Evolutionary conservation across 2,888 invertebrate genomes (phyloP).

Genomic region (Calliphora vomitoria): DNA sequence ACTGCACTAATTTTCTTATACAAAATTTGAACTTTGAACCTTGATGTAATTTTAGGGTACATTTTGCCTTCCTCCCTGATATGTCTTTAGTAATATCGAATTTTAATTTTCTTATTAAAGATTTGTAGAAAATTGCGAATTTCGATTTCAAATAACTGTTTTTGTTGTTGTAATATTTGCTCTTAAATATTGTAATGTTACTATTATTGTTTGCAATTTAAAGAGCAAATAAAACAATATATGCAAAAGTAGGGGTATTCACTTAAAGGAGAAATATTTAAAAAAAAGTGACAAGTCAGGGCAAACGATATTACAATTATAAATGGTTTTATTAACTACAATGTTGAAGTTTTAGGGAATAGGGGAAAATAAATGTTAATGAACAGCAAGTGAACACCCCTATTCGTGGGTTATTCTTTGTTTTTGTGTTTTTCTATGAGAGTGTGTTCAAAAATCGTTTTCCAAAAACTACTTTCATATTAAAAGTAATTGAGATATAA

Average conservation of each 20-base stretch:
- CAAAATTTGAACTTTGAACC: too few species aligned
- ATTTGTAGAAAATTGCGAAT: slow-evolving; percentile 10
- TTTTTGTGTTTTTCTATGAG: slow-evolving; percentile 13
- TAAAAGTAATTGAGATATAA: slow-evolving; percentile 69
- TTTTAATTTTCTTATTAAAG: slow-evolving; percentile 15
- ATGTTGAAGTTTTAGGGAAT: too few species aligned
- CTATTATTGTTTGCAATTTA: slow-evolving; percentile 15
- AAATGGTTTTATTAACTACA: too few species aligned
- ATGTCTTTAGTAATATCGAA: not conserved
- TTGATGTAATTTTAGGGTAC: too few species aligned
- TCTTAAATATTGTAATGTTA: slow-evolving; percentile 39
- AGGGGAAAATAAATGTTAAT: too few species aligned
- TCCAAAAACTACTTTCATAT: slow-evolving; percentile 38
- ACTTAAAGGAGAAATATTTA: not conserved
- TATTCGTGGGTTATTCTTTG: not conserved
- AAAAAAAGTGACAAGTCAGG: too few species aligned
- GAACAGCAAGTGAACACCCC: not conserved
- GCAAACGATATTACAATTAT: too few species aligned
- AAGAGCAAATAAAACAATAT: slow-evolving; percentile 4
- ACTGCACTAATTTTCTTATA: too few species aligned
- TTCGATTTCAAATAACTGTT: slow-evolving; percentile 18
- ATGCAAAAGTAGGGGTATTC: slow-evolving; percentile 3
- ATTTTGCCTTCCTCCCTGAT: too few species aligned
- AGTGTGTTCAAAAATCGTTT: slow-evolving; percentile 7
- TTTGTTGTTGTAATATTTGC: slow-evolving; percentile 5